phyloP scores from a whole-genome alignment of 2,113 vertebrate genomes.

The Procavia capensis region DNA sequence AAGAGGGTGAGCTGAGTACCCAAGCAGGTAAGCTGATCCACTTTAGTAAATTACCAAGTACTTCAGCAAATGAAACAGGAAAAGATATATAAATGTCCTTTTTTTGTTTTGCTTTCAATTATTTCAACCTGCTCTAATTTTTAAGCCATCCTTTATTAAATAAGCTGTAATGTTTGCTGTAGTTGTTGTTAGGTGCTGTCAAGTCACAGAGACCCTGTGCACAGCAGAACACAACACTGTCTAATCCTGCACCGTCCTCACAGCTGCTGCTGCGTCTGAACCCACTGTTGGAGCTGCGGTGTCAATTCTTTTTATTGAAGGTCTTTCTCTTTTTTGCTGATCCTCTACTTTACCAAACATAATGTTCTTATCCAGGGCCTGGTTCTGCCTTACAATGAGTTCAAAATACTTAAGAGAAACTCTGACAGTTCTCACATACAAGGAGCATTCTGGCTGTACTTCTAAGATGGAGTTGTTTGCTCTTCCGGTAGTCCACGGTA shows the following conservation, averaged over 20 bases:
- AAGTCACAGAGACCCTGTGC: neutral
- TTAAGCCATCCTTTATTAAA: conserved; percentile 1
- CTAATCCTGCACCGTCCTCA: neutral
- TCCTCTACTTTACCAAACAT: neutral
- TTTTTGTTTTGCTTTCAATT: neutral
- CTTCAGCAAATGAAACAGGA: neutral
- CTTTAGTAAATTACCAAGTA: neutral
- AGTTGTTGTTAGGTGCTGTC: neutral
- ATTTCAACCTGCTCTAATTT: neutral
- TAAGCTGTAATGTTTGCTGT: neutral
- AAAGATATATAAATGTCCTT: neutral
- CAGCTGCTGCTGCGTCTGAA: no score
- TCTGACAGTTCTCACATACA: neutral
- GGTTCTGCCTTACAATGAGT: neutral
- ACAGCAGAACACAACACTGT: neutral
- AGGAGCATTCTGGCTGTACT: neutral
- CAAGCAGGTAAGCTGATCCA: neutral
- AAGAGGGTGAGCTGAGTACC: neutral
- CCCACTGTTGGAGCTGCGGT: neutral
- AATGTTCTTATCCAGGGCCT: neutral
- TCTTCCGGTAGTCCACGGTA: neutral
- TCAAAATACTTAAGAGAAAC: neutral
- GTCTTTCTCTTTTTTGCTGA: neutral
- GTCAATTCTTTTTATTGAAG: neutral
- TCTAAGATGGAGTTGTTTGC: neutral